A percentile compares a stretch with the other conserved stretches of the same genome.
phyloP scores from a whole-genome alignment of 2,888 invertebrate genomes.

The Orchesellides sinensis region DNA sequence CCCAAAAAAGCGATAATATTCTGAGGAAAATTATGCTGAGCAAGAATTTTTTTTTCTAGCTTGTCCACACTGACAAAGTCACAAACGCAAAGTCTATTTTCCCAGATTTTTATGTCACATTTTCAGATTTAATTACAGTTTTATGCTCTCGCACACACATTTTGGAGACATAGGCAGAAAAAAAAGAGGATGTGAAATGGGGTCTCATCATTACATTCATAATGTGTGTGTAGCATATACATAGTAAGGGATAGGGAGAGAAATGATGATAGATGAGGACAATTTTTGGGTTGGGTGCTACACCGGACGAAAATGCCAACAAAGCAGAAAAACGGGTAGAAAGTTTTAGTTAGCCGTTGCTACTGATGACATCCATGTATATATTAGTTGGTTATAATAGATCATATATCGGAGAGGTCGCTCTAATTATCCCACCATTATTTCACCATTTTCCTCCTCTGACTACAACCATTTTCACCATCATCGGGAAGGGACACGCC shows the following conservation, averaged over 20 bases:
- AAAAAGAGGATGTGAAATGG: not conserved
- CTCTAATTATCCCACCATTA: constrained; percentile 65
- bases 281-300: not conserved
- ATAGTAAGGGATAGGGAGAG: not conserved
- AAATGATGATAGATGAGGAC: constrained; percentile 27
- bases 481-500: constrained; percentile 41
- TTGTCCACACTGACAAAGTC: not conserved
- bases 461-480: not conserved
- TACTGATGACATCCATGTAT: too few relatives aligned
- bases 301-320: constrained; percentile 33
- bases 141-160: constrained; percentile 59
- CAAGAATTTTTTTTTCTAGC: too few relatives aligned
- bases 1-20: too few relatives aligned
- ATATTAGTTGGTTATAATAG: too few relatives aligned
- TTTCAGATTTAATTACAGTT: constrained; percentile 64
- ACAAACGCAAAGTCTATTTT: constrained; percentile 9
- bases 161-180: constrained; percentile 61
- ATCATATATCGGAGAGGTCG: constrained; percentile 54
- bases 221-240: too few relatives aligned
- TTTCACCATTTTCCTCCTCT: constrained; percentile 28
- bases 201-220: too few relatives aligned
- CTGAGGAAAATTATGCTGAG: too few relatives aligned
- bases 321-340: constrained; percentile 14
- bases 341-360: not conserved
- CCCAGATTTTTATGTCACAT: constrained; percentile 41